Evolutionary conservation across 1,140 invertebrate species (phyloP), one percentile per base, ranked within the genome.

Genomic region (Papilio dardanus): DNA sequence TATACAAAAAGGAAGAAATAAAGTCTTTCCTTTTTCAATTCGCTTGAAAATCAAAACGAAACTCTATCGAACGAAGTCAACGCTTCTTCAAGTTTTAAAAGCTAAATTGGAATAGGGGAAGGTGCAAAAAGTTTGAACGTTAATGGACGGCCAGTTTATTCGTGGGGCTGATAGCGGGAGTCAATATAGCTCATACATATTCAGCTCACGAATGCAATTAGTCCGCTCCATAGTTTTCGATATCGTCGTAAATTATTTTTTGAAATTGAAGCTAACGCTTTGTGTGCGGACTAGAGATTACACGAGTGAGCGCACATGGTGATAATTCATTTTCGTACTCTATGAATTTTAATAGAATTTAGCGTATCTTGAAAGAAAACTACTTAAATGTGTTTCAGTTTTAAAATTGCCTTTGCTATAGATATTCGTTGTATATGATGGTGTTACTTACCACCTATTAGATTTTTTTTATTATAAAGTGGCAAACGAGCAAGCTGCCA

Each of bases 111-210:
- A 54, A 54, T 54, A 58, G 54, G 24, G 24, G 24, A 58, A 24
- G 54, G 21, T 21, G 54, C 54, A 58, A 58, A 58, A 58, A 58
- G 54, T 58, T 58, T 28, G 54, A 58, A 58, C 54, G 21, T 58
- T 58, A 58, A 58, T 58, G 54, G 54, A 58, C 54, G 54, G 24
- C 54, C 54, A 58, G 54, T 58, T 58, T 58, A 58, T 58, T 28
- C 54, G 54, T 58, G 21, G 54, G 21, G 21, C 8, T 58, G 54
- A 58, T 58, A 58, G 54, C 54, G 54, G 54, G 54, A 58, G 54
- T 58, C 54, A 58, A 58, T 58, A 58, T 58, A 58, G 24, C 54
- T 58, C 54, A 58, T 58, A 58, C 54, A 58, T 58, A 58, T 58
- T 58, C 54, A 58, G 12, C 54, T 30, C 54, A 58, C 54, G 54